A percentile compares a stretch with the other conserved stretches of the same genome.
These are phyloP conservation scores for Budorcas taxicolor DNA, from an alignment of 2,113 vertebrate species.

Conservation along the genomic window DNA sequence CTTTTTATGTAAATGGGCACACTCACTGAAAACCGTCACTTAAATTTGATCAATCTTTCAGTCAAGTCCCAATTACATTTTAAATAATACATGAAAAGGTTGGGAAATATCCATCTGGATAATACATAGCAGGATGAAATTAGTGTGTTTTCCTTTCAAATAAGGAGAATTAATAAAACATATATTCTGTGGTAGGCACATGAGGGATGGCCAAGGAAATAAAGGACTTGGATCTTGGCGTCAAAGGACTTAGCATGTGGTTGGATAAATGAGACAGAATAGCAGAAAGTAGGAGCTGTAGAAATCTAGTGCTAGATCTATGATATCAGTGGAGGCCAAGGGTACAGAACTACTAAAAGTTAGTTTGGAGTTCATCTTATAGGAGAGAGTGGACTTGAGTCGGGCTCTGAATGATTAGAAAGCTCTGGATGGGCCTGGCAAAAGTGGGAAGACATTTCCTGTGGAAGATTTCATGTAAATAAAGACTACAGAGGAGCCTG, in stretches of 20 bases:
- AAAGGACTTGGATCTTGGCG: neutral
- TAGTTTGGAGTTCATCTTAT: neutral
- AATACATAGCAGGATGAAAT: neutral
- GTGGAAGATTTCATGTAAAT: neutral
- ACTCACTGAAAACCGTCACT: neutral
- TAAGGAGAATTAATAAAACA: neutral
- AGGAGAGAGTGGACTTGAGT: neutral
- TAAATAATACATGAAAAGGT: neutral
- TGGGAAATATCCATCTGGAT: neutral
- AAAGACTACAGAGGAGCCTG: neutral
- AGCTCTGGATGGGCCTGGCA: neutral
- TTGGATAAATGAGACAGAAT: neutral
- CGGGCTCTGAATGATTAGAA: neutral
- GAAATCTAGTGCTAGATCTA: neutral
- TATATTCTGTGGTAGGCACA: neutral
- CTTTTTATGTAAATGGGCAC: neutral
- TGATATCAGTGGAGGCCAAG: neutral
- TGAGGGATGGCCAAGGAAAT: neutral
- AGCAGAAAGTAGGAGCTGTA: neutral
- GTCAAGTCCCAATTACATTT: slow-evolving; percentile 24
- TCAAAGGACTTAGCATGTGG: neutral
- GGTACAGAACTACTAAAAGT: neutral
- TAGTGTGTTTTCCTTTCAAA: slow-evolving; percentile 16
- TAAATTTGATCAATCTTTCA: neutral
- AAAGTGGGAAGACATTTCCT: neutral